These are phyloP conservation scores for Belgica antarctica DNA, from an alignment of 2,888 invertebrate genomes.

Conservation along the genomic window DNA sequence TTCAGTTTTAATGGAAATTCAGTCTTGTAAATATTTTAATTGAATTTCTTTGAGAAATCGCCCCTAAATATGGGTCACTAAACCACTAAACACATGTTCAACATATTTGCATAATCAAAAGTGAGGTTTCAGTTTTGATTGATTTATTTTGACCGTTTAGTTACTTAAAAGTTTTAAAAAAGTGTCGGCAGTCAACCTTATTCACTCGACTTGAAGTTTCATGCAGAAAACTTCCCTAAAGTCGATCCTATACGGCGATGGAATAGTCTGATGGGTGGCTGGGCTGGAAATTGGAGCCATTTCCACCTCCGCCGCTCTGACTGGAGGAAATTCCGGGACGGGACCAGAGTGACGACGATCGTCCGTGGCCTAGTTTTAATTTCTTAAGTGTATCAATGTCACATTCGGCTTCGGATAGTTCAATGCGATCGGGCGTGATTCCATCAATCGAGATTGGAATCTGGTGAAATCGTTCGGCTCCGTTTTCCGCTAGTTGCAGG, in stretches of 20 bases:
- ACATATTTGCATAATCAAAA: background rate
- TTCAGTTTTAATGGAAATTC: slow-evolving; percentile 20
- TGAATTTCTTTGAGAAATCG: slow-evolving; percentile 20
- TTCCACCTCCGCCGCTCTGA: slow-evolving; percentile 46
- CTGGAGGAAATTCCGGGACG: slow-evolving; percentile 56
- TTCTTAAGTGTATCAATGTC: slow-evolving; percentile 73
- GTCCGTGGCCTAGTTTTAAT: slow-evolving; percentile 65
- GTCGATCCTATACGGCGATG: slow-evolving; percentile 64
- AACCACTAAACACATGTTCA: no score
- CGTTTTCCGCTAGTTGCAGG: slow-evolving; percentile 54
- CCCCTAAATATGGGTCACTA: background rate
- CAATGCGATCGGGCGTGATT: slow-evolving; percentile 56
- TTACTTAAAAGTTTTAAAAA: slow-evolving; percentile 1
- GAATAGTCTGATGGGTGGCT: slow-evolving; percentile 70
- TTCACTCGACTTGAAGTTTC: background rate
- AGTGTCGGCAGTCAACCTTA: background rate
- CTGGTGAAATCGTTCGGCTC: slow-evolving; percentile 50
- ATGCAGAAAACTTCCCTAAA: background rate
- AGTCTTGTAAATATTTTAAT: slow-evolving; percentile 22
- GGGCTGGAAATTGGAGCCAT: slow-evolving; percentile 54
- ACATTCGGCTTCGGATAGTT: slow-evolving; percentile 69
- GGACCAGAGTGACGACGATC: slow-evolving; percentile 69
- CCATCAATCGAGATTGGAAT: slow-evolving; percentile 46
- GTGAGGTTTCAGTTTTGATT: background rate
- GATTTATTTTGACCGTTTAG: background rate